A percentile compares a stretch with the other conserved stretches of the same genome.
phyloP scores from a whole-genome alignment of 2,113 vertebrate species.

The Serinus canaria region DNA sequence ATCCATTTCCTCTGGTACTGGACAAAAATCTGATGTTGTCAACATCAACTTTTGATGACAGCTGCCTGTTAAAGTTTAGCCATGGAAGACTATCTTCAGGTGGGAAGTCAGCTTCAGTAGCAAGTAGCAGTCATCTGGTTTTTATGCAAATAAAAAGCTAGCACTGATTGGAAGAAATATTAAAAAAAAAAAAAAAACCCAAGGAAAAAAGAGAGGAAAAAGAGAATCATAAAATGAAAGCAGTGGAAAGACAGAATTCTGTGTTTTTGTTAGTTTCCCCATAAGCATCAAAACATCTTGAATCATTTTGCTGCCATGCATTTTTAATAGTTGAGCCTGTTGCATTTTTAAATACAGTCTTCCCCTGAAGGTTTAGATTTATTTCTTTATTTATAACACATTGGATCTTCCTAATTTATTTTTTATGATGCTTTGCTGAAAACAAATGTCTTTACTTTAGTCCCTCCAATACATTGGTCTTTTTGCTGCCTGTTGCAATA shows the following conservation, averaged over 20 bases:
- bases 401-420: background rate
- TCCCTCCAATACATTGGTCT: background rate
- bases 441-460: background rate
- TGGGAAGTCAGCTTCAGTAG: background rate
- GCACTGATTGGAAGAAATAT: background rate
- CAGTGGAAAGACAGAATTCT: background rate
- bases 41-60: background rate
- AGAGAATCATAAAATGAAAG: background rate
- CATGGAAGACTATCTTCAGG: background rate
- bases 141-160: background rate
- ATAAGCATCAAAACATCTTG: background rate
- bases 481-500: background rate
- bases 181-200: background rate
- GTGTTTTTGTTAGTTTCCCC: background rate
- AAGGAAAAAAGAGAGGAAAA: background rate
- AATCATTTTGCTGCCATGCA: slow-evolving; percentile 4
- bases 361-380: background rate
- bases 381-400: background rate
- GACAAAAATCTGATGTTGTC: background rate
- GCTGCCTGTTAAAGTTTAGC: background rate
- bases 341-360: slow-evolving; percentile 14
- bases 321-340: slow-evolving; percentile 26
- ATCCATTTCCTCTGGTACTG: background rate
- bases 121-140: background rate
- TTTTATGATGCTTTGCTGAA: background rate